These are phyloP conservation scores for Hyperoplus lanceolatus DNA, from an alignment of 2,797 vertebrate species.

Conservation along the genomic window DNA sequence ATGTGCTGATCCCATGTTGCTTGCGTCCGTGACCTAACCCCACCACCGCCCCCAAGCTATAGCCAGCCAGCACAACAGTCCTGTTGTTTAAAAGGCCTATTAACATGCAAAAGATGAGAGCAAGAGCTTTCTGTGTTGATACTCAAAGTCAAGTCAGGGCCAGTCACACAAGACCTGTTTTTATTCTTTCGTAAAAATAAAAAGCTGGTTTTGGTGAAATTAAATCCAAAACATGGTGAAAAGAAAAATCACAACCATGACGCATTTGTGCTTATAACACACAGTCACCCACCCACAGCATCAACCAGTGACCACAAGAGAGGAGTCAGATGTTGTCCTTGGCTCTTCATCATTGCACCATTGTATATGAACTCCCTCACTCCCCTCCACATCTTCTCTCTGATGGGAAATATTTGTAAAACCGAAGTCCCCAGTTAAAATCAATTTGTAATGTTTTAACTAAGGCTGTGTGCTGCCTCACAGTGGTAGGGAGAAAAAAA, in stretches of 20 bases:
- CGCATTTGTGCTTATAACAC: constrained; percentile 5
- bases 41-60: constrained; percentile 12
- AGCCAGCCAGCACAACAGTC: constrained; percentile 68
- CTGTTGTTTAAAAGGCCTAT: constrained; percentile 71
- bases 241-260: background rate
- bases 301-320: constrained; percentile 22
- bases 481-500: constrained; percentile 55
- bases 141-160: constrained; percentile 28
- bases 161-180: constrained; percentile 1
- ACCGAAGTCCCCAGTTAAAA: background rate
- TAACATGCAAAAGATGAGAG: constrained; percentile 65
- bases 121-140: constrained; percentile 44
- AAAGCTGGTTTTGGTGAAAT: background rate
- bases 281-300: background rate
- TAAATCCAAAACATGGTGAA: background rate
- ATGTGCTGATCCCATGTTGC: constrained; percentile 84
- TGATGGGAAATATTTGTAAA: constrained; percentile 24
- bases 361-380: background rate
- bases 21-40: constrained; percentile 66
- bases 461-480: constrained; percentile 54
- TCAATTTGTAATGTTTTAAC: background rate
- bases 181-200: constrained; percentile 8
- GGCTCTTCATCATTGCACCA: constrained; percentile 22
- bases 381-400: constrained; percentile 16
- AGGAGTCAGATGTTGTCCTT: background rate